Evolutionary conservation across 1,140 invertebrate species (phyloP), one percentile per base, ranked within the genome.

Genomic region (Homalodisca vitripennis): DNA sequence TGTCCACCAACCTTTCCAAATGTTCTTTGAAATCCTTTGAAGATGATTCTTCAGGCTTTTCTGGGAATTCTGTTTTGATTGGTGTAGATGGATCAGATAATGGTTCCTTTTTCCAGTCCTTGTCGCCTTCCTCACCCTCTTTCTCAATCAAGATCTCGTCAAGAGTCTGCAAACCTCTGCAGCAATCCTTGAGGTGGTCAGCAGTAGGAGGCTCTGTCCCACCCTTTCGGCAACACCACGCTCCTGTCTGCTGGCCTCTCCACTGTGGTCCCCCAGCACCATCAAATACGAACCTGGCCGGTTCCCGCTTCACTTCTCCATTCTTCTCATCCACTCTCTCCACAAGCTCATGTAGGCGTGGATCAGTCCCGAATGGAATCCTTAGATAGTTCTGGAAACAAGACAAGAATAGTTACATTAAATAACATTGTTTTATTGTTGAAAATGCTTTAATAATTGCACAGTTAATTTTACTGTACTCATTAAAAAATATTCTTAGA

Each of bases 101-200:
- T 26, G 12, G n/a, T 27, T 60, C 24, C n/a, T 60, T 2, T 26
- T 75, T 71, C n/a, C 13, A 22, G 70, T 72, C 74, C 34, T 73
- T 77, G 74, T 74, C 30, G 1, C n/a, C n/a, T n/a, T n/a, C n/a
- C n/a, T 64, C 51, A 2, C 32, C 46, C 13, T 63, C 64, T 34
- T 70, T 20, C 53, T 72, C 69, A 0, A 85, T 86, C 22, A 88
- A 73, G 27, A 89, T 81, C 77, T 90, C 88, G 74, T 90, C 88
- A 13, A 64, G 27, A 27, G 69, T 73, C 78, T 86, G 86, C 17
- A 87, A 88, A 34, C 88, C 88, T 69, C 86, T 82, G 75, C 88
- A 90, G 69, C 86, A 87, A 47, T 89, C 88, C 71, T 85, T 84
- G n/a, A 90, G 75, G 75, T 90, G 89, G 75, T 90, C 89, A 0